Evolutionary conservation across 2,888 invertebrate species (phyloP).

Genomic region (Cephus nigrinus): DNA sequence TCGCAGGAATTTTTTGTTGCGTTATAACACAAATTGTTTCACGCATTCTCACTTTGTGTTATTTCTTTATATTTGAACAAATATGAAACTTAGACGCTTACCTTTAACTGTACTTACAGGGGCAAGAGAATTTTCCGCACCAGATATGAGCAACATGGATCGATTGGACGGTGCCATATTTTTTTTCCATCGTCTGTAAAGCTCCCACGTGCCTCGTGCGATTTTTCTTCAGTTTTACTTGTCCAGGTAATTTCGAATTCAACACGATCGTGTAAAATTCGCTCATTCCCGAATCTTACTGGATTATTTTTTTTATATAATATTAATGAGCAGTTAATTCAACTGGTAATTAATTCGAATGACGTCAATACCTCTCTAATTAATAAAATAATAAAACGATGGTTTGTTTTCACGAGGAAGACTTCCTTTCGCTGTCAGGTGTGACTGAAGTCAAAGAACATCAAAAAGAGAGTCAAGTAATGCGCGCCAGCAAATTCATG

Average conservation of each 20-base stretch:
- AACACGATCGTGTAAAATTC: not conserved
- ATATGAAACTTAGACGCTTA: slow-evolving; percentile 11
- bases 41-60: not conserved
- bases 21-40: not conserved
- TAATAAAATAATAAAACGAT: not conserved
- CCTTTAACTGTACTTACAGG: slow-evolving; percentile 34
- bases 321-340: not conserved
- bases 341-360: not conserved
- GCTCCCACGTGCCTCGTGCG: not conserved
- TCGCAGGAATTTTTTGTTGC: not conserved
- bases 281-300: not conserved
- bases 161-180: slow-evolving; percentile 34
- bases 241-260: not conserved
- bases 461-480: not conserved
- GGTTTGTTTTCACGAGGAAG: not conserved
- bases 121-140: slow-evolving; percentile 48
- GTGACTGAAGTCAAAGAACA: not conserved
- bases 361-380: not conserved
- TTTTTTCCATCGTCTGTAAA: not conserved
- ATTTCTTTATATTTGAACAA: not conserved
- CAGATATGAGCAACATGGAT: slow-evolving; percentile 41
- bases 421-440: not conserved
- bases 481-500: too few relatives aligned
- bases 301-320: not conserved
- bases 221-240: not conserved